Base-by-base conservation (phyloP, 2,113 vertebrate genomes). In the Nematolebias whitei region DNA sequence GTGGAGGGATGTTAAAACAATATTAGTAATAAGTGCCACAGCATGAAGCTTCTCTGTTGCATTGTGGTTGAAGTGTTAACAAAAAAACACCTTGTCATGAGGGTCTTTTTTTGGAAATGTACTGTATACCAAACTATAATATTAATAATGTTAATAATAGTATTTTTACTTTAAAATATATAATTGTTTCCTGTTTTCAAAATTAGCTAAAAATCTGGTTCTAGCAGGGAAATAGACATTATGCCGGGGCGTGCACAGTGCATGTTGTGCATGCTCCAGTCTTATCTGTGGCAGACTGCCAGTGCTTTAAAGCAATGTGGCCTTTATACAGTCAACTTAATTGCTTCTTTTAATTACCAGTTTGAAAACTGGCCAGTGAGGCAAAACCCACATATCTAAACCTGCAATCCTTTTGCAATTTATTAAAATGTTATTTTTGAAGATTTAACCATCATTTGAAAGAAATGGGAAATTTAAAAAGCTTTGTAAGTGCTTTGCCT, bases 1-100 rank as follows among this genome's bases (percentile, higher is more conserved):
- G 79, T 59, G 59, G 72, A 71, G 78, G 57, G 38, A 55, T 73
- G 52, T 32, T 74, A 45, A 65, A 69, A 64, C 60, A 35, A 49
- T 58, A 65, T 66, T 70, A 63, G 64, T 19, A 78, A 65, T 53
- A 78, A 84, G 71, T 57, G 64, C 35, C 58, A 68, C 60, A 72
- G 76, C 47, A 15, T 58, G 68, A 54, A n/a, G 72, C 41, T 48
- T 65, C 62, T 50, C 51, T 61, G 73, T 55, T 67, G 72, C 55
- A 58, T 8, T 61, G 38, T 0, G 18, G 24, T 54, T 63, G 26
- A 73, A 45, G 75, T 60, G 63, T 65, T 56, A 3, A 18, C n/a
- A 4, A 32, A 41, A 57, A 48, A 47, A 62, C 53, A 60, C 3
- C 26, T 29, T 29, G 57, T 53, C 22, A n/a, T 19, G 24, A 3